phyloP scores from a whole-genome alignment of 1,140 invertebrate species.

The Hycleus cichorii region DNA sequence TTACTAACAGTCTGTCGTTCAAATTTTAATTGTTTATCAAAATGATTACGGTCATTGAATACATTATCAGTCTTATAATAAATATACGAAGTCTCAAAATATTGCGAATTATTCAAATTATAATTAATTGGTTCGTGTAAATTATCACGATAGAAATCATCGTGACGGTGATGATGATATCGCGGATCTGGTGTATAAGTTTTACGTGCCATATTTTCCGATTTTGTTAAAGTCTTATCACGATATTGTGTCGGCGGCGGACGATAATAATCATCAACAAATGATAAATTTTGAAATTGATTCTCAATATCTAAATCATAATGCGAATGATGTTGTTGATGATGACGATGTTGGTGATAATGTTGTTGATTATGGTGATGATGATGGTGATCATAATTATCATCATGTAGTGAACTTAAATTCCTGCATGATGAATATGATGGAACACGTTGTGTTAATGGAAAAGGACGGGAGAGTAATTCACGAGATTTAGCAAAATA shows the following conservation, averaged over 20 bases:
- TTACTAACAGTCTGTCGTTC: constrained; percentile 1
- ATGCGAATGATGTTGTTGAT: too few relatives aligned
- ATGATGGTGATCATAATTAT: background rate
- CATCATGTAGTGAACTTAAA: constrained; percentile 13
- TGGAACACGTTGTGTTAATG: constrained; percentile 26
- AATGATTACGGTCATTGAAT: constrained; percentile 10
- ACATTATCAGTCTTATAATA: constrained; percentile 31
- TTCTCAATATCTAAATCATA: constrained; percentile 19
- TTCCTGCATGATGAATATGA: constrained; percentile 27
- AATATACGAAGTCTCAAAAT: constrained; percentile 31
- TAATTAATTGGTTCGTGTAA: background rate
- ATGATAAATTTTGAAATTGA: constrained; percentile 31
- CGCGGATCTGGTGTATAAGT: constrained; percentile 26
- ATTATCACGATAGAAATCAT: background rate
- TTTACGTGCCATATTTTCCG: constrained; percentile 38
- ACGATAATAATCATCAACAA: constrained; percentile 29
- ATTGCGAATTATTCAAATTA: constrained; percentile 23
- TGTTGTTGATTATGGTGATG: too few relatives aligned
- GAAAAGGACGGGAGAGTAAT: constrained; percentile 52
- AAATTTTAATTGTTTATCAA: constrained; percentile 7
- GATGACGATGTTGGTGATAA: too few relatives aligned
- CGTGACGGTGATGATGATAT: constrained; percentile 1
- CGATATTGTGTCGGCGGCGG: constrained; percentile 19
- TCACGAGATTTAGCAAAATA: constrained; percentile 65
- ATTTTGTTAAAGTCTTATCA: constrained; percentile 34